Evolutionary conservation across 1,140 invertebrate species (phyloP).

Genomic region (Brachystomella parvula): DNA sequence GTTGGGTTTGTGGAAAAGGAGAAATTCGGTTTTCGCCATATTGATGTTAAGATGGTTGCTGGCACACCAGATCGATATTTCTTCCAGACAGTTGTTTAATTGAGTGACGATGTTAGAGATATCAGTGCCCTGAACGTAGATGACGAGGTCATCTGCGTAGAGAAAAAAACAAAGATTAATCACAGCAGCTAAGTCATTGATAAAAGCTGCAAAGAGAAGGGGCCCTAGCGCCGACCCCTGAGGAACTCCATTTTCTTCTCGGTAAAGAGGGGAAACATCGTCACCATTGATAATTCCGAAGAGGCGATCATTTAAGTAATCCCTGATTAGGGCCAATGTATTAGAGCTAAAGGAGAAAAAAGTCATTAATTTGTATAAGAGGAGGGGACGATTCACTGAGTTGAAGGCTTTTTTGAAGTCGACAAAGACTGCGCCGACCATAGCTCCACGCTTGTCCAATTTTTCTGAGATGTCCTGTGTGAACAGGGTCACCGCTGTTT

Average conservation of each 20-base stretch:
- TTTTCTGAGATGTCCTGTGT: background rate
- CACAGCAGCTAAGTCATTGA: conserved; percentile 32
- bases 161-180: conserved; percentile 17
- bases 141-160: conserved; percentile 40
- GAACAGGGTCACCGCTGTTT: background rate
- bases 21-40: conserved; percentile 4
- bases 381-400: background rate
- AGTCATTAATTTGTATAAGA: background rate
- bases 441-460: conserved; percentile 3
- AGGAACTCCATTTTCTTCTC: conserved; percentile 16
- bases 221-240: conserved; percentile 40
- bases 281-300: background rate
- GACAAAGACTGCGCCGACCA: conserved; percentile 14
- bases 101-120: background rate
- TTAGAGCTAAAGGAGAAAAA: background rate
- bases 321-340: background rate
- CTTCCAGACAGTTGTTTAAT: background rate
- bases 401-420: conserved; percentile 20
- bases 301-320: background rate
- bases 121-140: background rate
- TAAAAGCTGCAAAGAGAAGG: conserved; percentile 36
- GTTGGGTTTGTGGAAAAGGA: background rate
- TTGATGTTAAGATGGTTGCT: background rate
- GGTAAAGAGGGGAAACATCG: background rate
- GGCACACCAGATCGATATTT: background rate